Conservation (phyloP, 1,140 invertebrate species). For the Armadillidium nasatum region DNA sequence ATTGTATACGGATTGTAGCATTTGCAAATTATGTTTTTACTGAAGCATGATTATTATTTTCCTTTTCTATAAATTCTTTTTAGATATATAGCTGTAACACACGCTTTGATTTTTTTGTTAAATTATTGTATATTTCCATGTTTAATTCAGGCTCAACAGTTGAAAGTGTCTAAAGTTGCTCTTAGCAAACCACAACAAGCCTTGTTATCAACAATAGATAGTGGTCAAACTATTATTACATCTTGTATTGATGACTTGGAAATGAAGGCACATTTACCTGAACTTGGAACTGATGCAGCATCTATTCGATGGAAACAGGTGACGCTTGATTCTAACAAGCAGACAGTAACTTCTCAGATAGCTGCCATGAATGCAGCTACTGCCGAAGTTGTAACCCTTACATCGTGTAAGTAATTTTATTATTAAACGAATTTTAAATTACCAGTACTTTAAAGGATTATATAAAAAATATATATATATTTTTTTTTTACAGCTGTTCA, state of each 20-base stretch:
- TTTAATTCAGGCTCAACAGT: conserved; percentile 67
- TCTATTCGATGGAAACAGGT: conserved; percentile 74
- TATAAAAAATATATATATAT: background rate
- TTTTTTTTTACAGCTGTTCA: conserved; percentile 46
- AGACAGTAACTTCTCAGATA: conserved; percentile 91
- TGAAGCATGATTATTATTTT: no score
- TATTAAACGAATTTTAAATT: background rate
- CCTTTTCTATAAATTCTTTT: no score
- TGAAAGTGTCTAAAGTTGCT: conserved; percentile 71
- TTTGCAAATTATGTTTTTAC: no score
- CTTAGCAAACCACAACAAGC: conserved; percentile 80
- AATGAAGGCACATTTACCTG: conserved; percentile 66
- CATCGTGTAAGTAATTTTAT: conserved; percentile 58
- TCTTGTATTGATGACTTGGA: conserved; percentile 77
- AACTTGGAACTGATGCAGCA: conserved; percentile 70
- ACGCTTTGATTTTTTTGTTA: no score
- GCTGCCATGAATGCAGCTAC: conserved; percentile 99
- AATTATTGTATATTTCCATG: no score
- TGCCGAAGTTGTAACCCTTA: conserved; percentile 93
- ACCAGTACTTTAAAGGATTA: background rate
- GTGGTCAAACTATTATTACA: conserved; percentile 77
- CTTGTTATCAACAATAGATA: conserved; percentile 79
- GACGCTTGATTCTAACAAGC: conserved; percentile 89
- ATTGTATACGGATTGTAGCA: no score
- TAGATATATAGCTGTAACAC: no score